phyloP scores from a whole-genome alignment of 2,113 vertebrate species.

The Perca fluviatilis region DNA sequence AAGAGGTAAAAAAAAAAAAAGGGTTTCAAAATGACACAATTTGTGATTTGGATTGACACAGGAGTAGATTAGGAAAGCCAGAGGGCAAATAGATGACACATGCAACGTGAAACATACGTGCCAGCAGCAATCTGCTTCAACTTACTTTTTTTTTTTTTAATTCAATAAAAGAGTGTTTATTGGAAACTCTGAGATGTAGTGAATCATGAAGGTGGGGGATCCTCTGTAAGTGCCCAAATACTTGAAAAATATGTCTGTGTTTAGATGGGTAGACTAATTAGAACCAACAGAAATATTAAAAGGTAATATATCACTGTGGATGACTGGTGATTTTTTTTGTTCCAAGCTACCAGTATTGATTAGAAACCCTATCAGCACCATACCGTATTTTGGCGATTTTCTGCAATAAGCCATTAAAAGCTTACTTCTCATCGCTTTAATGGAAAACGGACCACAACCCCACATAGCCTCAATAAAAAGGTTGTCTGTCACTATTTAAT shows the following conservation, averaged over 20 bases:
- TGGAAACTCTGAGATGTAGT: not conserved
- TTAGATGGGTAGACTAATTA: not conserved
- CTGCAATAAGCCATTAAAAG: slow-evolving; percentile 22
- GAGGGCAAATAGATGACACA: slow-evolving; percentile 64
- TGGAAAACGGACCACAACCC: slow-evolving; percentile 1
- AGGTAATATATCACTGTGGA: slow-evolving; percentile 13
- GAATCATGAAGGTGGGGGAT: not conserved
- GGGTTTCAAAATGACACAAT: slow-evolving; percentile 40
- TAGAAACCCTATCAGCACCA: slow-evolving; percentile 15
- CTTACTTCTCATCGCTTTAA: slow-evolving; percentile 1
- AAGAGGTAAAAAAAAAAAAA: slow-evolving; percentile 11
- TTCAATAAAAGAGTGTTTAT: slow-evolving; percentile 5
- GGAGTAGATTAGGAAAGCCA: slow-evolving; percentile 53
- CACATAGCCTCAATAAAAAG: slow-evolving; percentile 4
- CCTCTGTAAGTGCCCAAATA: not conserved
- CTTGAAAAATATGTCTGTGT: not conserved
- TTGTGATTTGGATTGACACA: slow-evolving; percentile 62
- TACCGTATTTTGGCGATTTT: not conserved
- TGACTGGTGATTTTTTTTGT: slow-evolving; percentile 1
- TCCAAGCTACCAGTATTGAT: slow-evolving; percentile 41
- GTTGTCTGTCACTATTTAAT: slow-evolving; percentile 1
- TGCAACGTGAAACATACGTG: slow-evolving; percentile 47
- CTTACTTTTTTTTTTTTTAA: not conserved
- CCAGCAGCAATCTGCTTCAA: slow-evolving; percentile 58
- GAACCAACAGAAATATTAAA: not conserved